Conservation (phyloP, 2,888 invertebrate genomes). For the Deroplatys truncata region DNA sequence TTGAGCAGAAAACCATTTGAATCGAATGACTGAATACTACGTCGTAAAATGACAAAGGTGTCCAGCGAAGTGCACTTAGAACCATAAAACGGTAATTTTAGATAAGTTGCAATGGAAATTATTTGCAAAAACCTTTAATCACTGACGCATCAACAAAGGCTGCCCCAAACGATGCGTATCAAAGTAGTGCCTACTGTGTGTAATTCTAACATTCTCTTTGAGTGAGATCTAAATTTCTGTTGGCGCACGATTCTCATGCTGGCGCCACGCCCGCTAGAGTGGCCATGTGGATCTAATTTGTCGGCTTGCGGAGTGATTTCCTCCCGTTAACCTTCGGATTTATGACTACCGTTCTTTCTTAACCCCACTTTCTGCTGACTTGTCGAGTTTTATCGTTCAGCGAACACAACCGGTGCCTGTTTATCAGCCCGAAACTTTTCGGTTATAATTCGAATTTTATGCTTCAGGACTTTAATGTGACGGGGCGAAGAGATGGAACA, state of each 20-base stretch:
- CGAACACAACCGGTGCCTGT: background rate
- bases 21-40: too few species aligned
- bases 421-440: background rate
- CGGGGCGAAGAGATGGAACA: background rate
- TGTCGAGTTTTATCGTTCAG: background rate
- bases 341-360: background rate
- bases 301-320: background rate
- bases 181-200: background rate
- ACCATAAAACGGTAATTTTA: too few species aligned
- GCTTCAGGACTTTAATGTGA: background rate
- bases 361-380: background rate
- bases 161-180: background rate
- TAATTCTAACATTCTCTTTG: background rate
- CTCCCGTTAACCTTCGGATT: background rate
- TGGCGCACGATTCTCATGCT: background rate
- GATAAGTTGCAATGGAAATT: too few species aligned
- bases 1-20: too few species aligned
- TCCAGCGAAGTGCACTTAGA: too few species aligned
- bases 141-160: background rate
- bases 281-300: background rate
- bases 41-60: too few species aligned
- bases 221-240: background rate
- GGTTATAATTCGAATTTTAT: background rate
- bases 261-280: constrained; percentile 6
- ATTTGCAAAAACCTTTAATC: too few species aligned